These are phyloP conservation scores for Datnioides undecimradiatus DNA, from an alignment of 2,113 vertebrate species.

Conservation along the genomic window DNA sequence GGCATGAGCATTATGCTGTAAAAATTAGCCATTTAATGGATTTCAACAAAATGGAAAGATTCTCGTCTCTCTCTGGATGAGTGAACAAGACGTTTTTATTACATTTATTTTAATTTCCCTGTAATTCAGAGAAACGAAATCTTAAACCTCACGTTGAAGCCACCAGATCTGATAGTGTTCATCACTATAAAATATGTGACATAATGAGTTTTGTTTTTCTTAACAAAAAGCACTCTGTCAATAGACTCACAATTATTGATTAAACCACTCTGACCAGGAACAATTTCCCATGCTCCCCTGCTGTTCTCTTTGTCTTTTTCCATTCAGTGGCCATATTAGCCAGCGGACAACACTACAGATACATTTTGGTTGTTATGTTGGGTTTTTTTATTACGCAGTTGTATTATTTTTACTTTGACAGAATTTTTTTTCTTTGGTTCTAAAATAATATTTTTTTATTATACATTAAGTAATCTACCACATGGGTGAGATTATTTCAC, in stretches of 20 bases:
- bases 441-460: background rate
- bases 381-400: background rate
- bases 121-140: background rate
- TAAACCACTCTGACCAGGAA: conserved; percentile 12
- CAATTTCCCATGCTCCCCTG: conserved; percentile 15
- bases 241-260: conserved; percentile 32
- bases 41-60: too few species aligned
- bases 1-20: too few species aligned
- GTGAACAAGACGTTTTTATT: too few species aligned
- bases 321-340: conserved; percentile 44
- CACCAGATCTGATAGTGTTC: conserved; percentile 4
- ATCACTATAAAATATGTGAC: background rate
- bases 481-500: background rate
- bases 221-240: conserved; percentile 7
- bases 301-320: conserved; percentile 48
- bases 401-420: background rate
- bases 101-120: background rate
- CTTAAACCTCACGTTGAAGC: too few species aligned
- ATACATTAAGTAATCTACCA: background rate
- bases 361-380: background rate
- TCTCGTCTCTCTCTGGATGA: too few species aligned
- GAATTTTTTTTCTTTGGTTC: background rate
- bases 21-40: too few species aligned
- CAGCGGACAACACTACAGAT: conserved; percentile 23
- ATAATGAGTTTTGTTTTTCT: conserved; percentile 11